Evolutionary conservation across 2,797 vertebrate genomes (phyloP).

Genomic region (Platyrinchus mystaceus): DNA sequence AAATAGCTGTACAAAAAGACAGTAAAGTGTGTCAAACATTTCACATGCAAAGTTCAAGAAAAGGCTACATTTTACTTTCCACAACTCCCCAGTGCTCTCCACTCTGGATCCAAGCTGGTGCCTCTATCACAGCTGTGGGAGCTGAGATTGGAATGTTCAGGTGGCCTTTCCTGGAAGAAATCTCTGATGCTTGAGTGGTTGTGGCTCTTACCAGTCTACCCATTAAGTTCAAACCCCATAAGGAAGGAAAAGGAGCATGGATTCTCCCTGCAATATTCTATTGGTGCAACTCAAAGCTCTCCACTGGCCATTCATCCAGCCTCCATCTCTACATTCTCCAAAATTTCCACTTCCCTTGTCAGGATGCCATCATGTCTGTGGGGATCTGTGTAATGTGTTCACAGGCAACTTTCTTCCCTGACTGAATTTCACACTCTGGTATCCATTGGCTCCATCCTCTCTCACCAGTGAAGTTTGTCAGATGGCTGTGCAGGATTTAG

Average conservation of each 20-base stretch:
- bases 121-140: neutral
- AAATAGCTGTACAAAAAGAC: slow-evolving; percentile 83
- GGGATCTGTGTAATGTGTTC: neutral
- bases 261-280: neutral
- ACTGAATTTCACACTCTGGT: neutral
- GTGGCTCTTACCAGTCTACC: neutral
- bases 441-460: neutral
- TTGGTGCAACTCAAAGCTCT: neutral
- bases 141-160: neutral
- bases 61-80: neutral
- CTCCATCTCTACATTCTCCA: neutral
- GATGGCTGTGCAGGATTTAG: neutral
- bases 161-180: neutral
- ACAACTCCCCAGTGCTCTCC: neutral
- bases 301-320: neutral
- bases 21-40: neutral
- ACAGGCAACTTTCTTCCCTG: neutral
- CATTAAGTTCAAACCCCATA: neutral
- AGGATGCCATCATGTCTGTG: neutral
- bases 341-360: neutral
- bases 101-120: neutral
- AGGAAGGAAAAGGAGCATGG: neutral
- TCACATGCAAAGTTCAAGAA: neutral
- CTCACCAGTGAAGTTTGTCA: neutral
- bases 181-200: neutral